Base-by-base conservation (phyloP, 1,140 invertebrate species). In the Temnothorax curvispinosus region DNA sequence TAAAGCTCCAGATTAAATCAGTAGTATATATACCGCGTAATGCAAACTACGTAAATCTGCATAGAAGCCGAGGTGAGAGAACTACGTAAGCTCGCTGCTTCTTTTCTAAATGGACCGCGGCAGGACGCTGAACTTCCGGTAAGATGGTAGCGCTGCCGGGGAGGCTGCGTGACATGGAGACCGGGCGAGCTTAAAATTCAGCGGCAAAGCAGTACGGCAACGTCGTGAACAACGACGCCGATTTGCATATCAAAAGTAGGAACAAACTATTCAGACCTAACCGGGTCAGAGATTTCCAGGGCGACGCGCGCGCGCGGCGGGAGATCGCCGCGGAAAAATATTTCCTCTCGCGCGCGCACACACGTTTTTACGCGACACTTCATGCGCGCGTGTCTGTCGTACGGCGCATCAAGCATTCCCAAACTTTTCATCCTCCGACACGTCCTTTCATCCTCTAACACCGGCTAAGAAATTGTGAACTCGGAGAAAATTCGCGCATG, bases 211-310 rank as follows among this genome's bases (percentile, higher is more conserved):
- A 47, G 69, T 6, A 44, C 38, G 56, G 41, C 21, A 47, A 54
- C 74, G 58, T 72, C 69, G 54, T 67, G 58, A 87, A 81, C 85
- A 88, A 87, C 78, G 64, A 76, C 69, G 75, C 13, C 69, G 62
- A 88, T 88, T 88, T 87, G 71, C 87, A 87, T 88, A 76, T 87
- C 87, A 88, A 88, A 88, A 78, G 77, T 69, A 54, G 47, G 77
- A 69, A 84, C 72, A 88, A 82, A 87, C 77, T 87, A 82, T 87
- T 58, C 85, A 65, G 56, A 82, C 15, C 52, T 54, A 54, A 88
- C 44, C 64, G 52, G 71, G 71, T 87, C 87, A 76, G 72, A 87
- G 77, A 88, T 88, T 56, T 87, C 75, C 38, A 62, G 75, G 27
- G 27, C 27, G 27, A 27, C 27, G 27, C 27, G 27, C 27, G 27